Conservation (phyloP, 2,888 invertebrate genomes). For the Xylocampa areola region DNA sequence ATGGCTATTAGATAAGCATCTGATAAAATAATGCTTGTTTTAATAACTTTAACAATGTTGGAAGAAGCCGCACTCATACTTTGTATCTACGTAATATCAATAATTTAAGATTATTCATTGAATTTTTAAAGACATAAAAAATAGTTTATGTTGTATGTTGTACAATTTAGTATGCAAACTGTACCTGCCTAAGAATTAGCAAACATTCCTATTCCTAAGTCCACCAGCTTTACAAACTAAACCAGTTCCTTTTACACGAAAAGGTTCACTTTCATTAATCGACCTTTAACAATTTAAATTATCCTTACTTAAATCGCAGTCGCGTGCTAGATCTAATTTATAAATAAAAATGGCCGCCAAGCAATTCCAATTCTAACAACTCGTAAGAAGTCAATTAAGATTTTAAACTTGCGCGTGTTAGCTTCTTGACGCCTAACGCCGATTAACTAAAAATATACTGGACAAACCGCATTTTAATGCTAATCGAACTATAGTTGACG, state of each 20-base stretch:
- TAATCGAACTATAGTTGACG: slow-evolving; percentile 24
- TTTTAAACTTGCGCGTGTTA: slow-evolving; percentile 65
- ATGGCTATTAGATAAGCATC: slow-evolving; percentile 39
- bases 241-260: slow-evolving; percentile 46
- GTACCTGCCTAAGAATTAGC: slow-evolving; percentile 11
- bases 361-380: slow-evolving; percentile 81
- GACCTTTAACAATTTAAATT: slow-evolving; percentile 62
- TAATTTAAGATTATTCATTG: no score
- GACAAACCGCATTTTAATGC: slow-evolving; percentile 46
- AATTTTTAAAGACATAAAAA: no score
- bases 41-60: slow-evolving; percentile 11
- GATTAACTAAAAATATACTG: slow-evolving; percentile 58
- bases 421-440: slow-evolving; percentile 58
- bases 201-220: slow-evolving; percentile 34
- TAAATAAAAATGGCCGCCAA: slow-evolving; percentile 75
- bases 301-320: slow-evolving; percentile 65
- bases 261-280: slow-evolving; percentile 60
- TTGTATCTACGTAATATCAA: no score
- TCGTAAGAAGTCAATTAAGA: slow-evolving; percentile 87
- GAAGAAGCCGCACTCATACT: neutral
- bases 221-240: slow-evolving; percentile 32
- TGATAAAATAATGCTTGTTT: slow-evolving; percentile 19
- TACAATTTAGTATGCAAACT: neutral
- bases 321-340: slow-evolving; percentile 87
- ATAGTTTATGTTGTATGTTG: neutral